Evolutionary conservation across 1,140 invertebrate genomes (phyloP).

Genomic region (Macrobrachium rosenbergii): DNA sequence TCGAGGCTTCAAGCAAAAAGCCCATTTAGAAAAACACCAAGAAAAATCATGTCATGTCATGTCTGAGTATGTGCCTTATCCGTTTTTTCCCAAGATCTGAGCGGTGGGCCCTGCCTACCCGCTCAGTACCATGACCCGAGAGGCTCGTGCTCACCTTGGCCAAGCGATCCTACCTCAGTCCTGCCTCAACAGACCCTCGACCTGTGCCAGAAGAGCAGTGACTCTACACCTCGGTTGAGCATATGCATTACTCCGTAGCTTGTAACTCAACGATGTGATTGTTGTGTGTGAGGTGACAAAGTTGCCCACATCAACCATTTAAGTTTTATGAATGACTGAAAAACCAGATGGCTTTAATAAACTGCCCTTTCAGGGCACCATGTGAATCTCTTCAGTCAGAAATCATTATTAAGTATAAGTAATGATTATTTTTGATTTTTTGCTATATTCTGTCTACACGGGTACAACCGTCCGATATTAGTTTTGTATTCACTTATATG

Average conservation of each 20-base stretch:
- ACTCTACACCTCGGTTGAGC: slow-evolving; percentile 35
- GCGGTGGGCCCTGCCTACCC: slow-evolving; percentile 10
- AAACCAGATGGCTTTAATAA: slow-evolving; percentile 52
- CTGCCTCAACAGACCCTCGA: slow-evolving; percentile 35
- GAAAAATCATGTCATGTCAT: slow-evolving; percentile 66
- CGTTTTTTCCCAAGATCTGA: slow-evolving; percentile 66
- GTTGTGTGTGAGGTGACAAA: slow-evolving; percentile 45
- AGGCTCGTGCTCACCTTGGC: slow-evolving; percentile 50
- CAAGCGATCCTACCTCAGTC: slow-evolving; percentile 58
- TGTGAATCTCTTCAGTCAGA: slow-evolving; percentile 55
- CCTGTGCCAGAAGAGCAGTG: slow-evolving; percentile 29
- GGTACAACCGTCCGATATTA: slow-evolving; percentile 63
- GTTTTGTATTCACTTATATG: slow-evolving; percentile 60
- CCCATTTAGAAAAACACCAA: slow-evolving; percentile 67
- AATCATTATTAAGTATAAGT: slow-evolving; percentile 42
- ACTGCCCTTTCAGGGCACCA: slow-evolving; percentile 51
- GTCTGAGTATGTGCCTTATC: slow-evolving; percentile 66
- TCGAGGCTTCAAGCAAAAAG: slow-evolving; percentile 66
- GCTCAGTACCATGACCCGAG: slow-evolving; percentile 35
- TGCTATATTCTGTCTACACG: slow-evolving; percentile 59
- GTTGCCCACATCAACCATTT: slow-evolving; percentile 28
- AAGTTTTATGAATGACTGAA: slow-evolving; percentile 31
- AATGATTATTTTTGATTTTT: slow-evolving; percentile 43
- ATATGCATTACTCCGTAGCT: slow-evolving; percentile 46
- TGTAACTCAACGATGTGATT: slow-evolving; percentile 34